Conservation (phyloP, 2,888 invertebrate genomes). For the Tigriopus californicus region DNA sequence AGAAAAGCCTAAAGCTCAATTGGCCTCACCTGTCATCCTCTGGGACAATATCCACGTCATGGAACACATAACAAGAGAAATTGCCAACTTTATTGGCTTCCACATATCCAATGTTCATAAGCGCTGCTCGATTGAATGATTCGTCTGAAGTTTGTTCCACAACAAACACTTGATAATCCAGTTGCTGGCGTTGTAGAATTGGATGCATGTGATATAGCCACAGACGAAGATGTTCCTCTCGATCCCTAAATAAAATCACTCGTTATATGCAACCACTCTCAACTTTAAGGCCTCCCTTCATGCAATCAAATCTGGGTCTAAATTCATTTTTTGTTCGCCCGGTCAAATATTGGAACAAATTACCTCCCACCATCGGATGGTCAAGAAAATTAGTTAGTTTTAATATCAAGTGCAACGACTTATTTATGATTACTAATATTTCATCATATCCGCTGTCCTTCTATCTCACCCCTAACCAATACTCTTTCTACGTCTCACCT, state of each 20-base stretch:
- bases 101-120: conserved; percentile 87
- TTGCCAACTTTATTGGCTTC: conserved; percentile 53
- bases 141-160: conserved; percentile 65
- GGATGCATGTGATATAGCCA: conserved; percentile 85
- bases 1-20: too few relatives aligned
- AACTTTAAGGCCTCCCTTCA: neutral
- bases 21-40: conserved; percentile 50
- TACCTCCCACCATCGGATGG: too few relatives aligned
- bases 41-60: conserved; percentile 85
- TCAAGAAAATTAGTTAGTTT: too few relatives aligned
- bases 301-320: neutral
- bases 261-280: too few relatives aligned
- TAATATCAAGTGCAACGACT: too few relatives aligned
- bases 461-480: too few relatives aligned
- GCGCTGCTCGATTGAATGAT: conserved; percentile 71
- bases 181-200: conserved; percentile 69
- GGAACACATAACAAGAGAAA: conserved; percentile 73
- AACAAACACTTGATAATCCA: conserved; percentile 82
- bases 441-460: too few relatives aligned
- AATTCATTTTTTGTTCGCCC: too few relatives aligned
- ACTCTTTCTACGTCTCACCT: too few relatives aligned
- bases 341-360: neutral
- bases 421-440: too few relatives aligned
- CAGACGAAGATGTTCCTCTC: conserved; percentile 57
- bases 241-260: conserved; percentile 39